Base-by-base conservation (phyloP, 2,888 invertebrate genomes). In the Phortica okadai region DNA sequence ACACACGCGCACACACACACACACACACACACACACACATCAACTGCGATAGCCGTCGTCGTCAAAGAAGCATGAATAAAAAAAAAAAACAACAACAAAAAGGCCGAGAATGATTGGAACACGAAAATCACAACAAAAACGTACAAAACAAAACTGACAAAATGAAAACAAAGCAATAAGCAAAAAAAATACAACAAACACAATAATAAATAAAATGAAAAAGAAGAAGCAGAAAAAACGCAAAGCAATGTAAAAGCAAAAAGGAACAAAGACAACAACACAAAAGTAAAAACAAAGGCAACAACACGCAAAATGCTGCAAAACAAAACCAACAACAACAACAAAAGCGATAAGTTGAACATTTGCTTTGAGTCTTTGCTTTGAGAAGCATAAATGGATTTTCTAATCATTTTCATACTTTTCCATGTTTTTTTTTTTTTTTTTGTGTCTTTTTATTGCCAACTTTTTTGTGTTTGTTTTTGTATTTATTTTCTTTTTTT, bases 81-180 rank as follows among this genome's bases (percentile, higher is more conserved):
- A 81, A 83, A 83, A 78, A 78, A 62, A 72, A 82, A 73, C 77
- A 79, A 56, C 66, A 74, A 44, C 59, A 66, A 45, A 70, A 66
- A 74, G 16, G 50, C 14, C 8, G 41, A 67, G 21, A 21, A 67
- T 11, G 66, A 75, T 44, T 44, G 56, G 62, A 74, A 64, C 58
- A 16, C 69, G 42, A 21, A 75, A 79, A 79, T 72, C 74, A 77
- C 75, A 80, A 72, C 64, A 64, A 75, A 44, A 79, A 80, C 77
- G 88, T 78, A 86, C 84, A 85, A 85, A 88, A 84, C 81, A 84
- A 74, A 54, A 66, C 81, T 84, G 81, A 81, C 74, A 76, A 77
- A 77, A 77, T 21, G 21, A 21, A 21, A 21, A 21, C 21, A 21
- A 21, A 21, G 21, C 87, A 83, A 82, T 82, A 74, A 56, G 72